A percentile compares a stretch with the other conserved stretches of the same genome.
These are phyloP conservation scores for Anabas testudineus DNA, from an alignment of 2,797 vertebrate genomes.

Conservation along the genomic window DNA sequence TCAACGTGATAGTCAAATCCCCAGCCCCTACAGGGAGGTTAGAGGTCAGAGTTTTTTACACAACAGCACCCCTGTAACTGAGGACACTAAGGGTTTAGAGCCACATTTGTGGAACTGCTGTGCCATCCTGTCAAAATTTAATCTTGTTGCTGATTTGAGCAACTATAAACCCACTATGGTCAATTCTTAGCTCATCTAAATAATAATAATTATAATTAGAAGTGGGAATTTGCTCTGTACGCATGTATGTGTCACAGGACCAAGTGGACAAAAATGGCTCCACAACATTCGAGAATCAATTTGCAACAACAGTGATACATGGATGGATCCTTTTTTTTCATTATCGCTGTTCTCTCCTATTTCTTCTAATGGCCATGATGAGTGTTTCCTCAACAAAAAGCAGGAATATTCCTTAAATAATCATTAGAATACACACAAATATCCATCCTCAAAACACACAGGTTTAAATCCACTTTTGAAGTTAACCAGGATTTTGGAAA, in stretches of 20 bases:
- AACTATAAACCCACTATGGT: no score
- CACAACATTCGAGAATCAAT: not conserved
- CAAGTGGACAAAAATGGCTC: slow-evolving; percentile 18
- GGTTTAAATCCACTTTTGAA: not conserved
- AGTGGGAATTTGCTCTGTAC: slow-evolving; percentile 13
- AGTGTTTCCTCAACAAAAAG: not conserved
- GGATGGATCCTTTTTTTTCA: no score
- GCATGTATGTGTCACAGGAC: slow-evolving; percentile 23
- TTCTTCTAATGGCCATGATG: no score
- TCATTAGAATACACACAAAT: not conserved
- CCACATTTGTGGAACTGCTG: slow-evolving; percentile 6
- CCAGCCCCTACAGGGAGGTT: slow-evolving; percentile 40
- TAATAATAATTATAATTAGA: slow-evolving; percentile 49
- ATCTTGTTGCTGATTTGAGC: slow-evolving; percentile 22
- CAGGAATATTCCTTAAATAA: no score
- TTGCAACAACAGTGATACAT: no score
- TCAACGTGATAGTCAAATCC: slow-evolving; percentile 43
- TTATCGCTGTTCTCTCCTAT: no score
- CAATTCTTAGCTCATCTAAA: slow-evolving; percentile 30
- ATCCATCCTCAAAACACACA: not conserved
- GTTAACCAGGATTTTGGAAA: not conserved
- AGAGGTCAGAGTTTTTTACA: slow-evolving; percentile 67
- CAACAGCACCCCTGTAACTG: slow-evolving; percentile 36
- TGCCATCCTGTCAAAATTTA: slow-evolving; percentile 6
- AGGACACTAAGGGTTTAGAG: slow-evolving; percentile 29